These are phyloP conservation scores for Erythrocebus patas DNA, from an alignment of 2,113 vertebrate species.

Conservation along the genomic window DNA sequence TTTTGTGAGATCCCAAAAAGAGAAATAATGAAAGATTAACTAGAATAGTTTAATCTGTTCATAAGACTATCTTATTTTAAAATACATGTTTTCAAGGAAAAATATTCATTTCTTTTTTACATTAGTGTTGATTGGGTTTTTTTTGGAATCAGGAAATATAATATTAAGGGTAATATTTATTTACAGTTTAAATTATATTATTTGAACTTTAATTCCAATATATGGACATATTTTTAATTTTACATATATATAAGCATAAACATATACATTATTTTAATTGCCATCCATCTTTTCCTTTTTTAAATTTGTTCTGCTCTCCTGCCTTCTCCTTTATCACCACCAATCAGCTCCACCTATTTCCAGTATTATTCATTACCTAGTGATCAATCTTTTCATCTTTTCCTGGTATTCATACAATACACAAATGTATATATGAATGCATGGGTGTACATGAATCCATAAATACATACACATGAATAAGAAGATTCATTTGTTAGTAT, in stretches of 20 bases:
- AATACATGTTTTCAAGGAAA: background rate
- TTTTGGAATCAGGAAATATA: background rate
- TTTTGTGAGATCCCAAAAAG: background rate
- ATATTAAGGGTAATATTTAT: rapidly evolving
- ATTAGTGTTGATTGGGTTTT: background rate
- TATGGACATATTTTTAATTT: background rate
- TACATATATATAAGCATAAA: background rate
- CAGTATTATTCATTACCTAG: background rate
- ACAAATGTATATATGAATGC: background rate
- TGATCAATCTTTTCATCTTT: background rate
- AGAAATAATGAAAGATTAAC: background rate
- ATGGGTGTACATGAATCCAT: background rate
- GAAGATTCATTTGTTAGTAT: background rate
- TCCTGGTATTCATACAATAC: background rate
- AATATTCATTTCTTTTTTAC: background rate
- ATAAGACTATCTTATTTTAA: background rate
- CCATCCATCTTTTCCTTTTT: background rate
- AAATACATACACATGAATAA: too few relatives aligned
- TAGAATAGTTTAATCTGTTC: background rate
- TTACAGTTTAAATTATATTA: background rate
- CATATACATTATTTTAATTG: background rate
- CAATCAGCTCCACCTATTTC: background rate
- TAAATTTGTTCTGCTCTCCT: background rate
- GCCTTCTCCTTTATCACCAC: background rate
- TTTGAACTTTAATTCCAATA: background rate